Evolutionary conservation across 2,797 vertebrate species (phyloP).

Genomic region (Pangasius krempfi): DNA sequence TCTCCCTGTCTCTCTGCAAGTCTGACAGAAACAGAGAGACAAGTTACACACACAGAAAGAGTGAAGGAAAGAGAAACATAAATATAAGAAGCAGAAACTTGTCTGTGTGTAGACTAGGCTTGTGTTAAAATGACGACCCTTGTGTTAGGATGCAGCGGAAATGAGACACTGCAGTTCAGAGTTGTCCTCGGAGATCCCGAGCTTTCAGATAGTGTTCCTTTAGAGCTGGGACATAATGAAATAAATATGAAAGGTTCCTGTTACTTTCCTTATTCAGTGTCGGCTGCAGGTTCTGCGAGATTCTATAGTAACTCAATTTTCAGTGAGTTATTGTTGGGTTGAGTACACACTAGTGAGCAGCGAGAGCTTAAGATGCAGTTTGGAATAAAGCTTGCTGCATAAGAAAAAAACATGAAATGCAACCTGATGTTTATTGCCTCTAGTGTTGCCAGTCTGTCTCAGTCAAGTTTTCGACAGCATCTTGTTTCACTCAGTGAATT

Average conservation of each 20-base stretch:
- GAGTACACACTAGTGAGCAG: neutral
- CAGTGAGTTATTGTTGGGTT: neutral
- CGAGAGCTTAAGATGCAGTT: neutral
- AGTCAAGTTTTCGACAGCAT: neutral
- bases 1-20: conserved; percentile 29
- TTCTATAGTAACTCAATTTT: conserved; percentile 26
- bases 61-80: conserved; percentile 28
- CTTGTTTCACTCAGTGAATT: conserved; percentile 15
- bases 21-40: conserved; percentile 43
- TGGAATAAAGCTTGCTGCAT: neutral
- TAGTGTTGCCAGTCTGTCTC: conserved; percentile 5
- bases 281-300: neutral
- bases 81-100: conserved; percentile 13
- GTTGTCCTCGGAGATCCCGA: conserved; percentile 21
- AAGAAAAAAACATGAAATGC: conserved; percentile 15
- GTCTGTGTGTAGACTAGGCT: conserved; percentile 14
- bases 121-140: conserved; percentile 23
- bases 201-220: conserved; percentile 35
- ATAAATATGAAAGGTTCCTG: conserved; percentile 47
- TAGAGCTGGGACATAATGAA: conserved; percentile 34
- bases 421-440: conserved; percentile 24
- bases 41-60: conserved; percentile 29
- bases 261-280: conserved; percentile 16
- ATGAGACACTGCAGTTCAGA: conserved; percentile 21
- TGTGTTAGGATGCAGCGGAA: conserved; percentile 12